phyloP scores from a whole-genome alignment of 2,113 vertebrate species.

The Narcine bancroftii region DNA sequence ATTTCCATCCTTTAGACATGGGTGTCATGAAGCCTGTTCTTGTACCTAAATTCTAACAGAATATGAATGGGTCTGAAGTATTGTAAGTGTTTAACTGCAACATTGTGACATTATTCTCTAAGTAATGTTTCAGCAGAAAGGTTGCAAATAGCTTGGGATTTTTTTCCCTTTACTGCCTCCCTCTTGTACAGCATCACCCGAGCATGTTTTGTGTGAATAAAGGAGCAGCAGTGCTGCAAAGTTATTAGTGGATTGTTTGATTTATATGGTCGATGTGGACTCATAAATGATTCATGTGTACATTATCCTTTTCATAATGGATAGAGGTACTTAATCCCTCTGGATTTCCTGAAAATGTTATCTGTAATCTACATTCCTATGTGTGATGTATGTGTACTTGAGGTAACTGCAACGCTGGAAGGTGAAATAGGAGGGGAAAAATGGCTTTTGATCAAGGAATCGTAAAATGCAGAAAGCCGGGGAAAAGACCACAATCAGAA shows the following conservation, averaged over 20 bases:
- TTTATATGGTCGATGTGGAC: slow-evolving; percentile 31
- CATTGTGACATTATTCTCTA: slow-evolving; percentile 9
- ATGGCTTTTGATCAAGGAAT: background rate
- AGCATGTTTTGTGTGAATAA: background rate
- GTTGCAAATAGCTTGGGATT: background rate
- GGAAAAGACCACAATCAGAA: background rate
- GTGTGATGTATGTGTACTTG: slow-evolving; percentile 29
- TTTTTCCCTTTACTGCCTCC: background rate
- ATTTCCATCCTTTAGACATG: background rate
- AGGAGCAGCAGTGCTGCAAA: slow-evolving; percentile 16
- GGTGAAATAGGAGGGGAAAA: background rate
- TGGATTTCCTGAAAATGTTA: slow-evolving; percentile 35
- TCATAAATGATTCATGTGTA: slow-evolving; percentile 35
- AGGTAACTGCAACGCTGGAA: slow-evolving; percentile 22
- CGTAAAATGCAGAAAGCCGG: background rate
- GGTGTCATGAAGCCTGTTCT: background rate
- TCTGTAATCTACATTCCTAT: slow-evolving; percentile 26
- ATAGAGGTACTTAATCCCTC: slow-evolving; percentile 34
- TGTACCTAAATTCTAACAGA: background rate
- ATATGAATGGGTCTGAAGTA: slow-evolving; percentile 13
- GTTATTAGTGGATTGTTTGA: slow-evolving; percentile 36
- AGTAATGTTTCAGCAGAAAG: slow-evolving; percentile 26
- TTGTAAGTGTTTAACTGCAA: slow-evolving; percentile 17
- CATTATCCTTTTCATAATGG: slow-evolving; percentile 35
- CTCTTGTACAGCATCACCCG: background rate